A percentile compares a stretch with the other conserved stretches of the same genome.
These are phyloP conservation scores for Theodoxus fluviatilis DNA, from an alignment of 2,888 invertebrate species.

Conservation along the genomic window DNA sequence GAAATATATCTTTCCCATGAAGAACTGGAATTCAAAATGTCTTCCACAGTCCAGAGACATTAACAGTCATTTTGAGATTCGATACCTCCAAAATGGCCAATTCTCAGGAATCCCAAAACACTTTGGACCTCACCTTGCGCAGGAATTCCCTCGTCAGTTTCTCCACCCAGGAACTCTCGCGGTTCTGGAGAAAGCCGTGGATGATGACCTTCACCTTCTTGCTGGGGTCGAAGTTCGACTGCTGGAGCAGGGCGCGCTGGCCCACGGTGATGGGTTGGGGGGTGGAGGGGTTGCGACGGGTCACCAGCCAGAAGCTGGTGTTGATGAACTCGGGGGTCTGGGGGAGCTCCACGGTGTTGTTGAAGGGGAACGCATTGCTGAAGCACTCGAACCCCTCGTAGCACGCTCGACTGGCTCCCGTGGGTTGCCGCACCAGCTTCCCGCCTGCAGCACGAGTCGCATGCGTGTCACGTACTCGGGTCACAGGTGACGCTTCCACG, in stretches of 20 bases:
- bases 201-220: constrained; percentile 45
- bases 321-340: constrained; percentile 38
- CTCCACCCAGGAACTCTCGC: constrained; percentile 41
- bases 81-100: background rate
- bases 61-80: background rate
- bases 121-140: constrained; percentile 35
- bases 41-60: no score
- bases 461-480: no score
- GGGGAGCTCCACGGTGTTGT: constrained; percentile 67
- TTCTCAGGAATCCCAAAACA: background rate
- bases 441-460: no score
- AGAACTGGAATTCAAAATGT: no score
- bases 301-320: constrained; percentile 42
- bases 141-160: constrained; percentile 44
- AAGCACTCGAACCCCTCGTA: constrained; percentile 90
- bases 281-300: constrained; percentile 28
- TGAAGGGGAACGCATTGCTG: constrained; percentile 73
- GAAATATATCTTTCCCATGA: no score
- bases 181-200: constrained; percentile 52
- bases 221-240: constrained; percentile 35
- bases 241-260: constrained; percentile 26
- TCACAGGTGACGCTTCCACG: no score
- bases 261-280: constrained; percentile 29
- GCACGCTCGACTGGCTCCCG: no score
- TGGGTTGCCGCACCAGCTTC: no score